phyloP scores from a whole-genome alignment of 37 sponge, comb jelly and placozoan genomes.

The Halichondria panicea region DNA sequence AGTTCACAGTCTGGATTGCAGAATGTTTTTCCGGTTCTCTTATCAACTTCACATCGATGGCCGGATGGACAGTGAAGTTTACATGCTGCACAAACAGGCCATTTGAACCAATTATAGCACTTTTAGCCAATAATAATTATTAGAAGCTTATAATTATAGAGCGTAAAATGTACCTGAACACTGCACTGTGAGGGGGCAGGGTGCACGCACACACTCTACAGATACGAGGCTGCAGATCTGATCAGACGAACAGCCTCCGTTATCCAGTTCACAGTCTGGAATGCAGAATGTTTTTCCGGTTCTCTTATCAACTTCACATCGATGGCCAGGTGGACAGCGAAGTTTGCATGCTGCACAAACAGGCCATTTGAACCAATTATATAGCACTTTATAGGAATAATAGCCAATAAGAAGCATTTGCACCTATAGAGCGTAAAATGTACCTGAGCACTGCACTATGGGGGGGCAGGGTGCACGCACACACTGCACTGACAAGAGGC shows the following conservation, averaged over 20 bases:
- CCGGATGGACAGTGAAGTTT: not conserved
- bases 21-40: not conserved
- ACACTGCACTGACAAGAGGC: not conserved
- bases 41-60: not conserved
- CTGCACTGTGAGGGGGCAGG: slow-evolving; percentile 7
- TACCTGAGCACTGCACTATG: no score
- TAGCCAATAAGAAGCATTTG: no score
- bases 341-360: no score
- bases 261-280: slow-evolving; percentile 1
- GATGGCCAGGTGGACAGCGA: not conserved
- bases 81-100: no score
- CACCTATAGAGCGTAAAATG: no score
- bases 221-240: not conserved
- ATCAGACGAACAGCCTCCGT: not conserved
- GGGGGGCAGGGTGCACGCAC: slow-evolving; percentile 1
- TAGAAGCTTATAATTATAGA: no score
- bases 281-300: not conserved
- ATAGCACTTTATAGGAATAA: no score
- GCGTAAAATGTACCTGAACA: no score
- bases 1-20: not conserved
- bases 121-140: no score
- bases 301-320: not conserved
- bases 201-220: not conserved
- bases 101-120: no score
- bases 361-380: no score